These are phyloP conservation scores for Apogon talboti DNA, from an alignment of 2,797 vertebrate genomes.

Conservation along the genomic window DNA sequence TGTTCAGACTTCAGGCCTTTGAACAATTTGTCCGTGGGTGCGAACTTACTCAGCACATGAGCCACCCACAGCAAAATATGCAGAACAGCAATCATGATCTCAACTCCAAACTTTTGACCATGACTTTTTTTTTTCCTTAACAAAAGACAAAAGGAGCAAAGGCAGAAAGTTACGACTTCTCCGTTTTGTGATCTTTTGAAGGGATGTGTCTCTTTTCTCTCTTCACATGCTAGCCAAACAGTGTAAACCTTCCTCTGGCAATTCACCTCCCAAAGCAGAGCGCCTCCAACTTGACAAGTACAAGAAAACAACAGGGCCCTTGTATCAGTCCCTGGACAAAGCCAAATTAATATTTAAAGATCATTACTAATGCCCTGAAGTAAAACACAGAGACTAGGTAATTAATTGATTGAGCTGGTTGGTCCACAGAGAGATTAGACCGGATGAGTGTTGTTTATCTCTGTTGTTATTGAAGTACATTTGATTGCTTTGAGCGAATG, in stretches of 20 bases:
- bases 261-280: conserved; percentile 49
- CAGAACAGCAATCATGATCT: conserved; percentile 13
- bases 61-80: conserved; percentile 49
- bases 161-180: not conserved
- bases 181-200: conserved; percentile 27
- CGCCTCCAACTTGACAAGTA: conserved; percentile 49
- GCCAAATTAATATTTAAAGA: conserved; percentile 93
- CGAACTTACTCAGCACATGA: conserved; percentile 63
- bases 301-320: conserved; percentile 71
- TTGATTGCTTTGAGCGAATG: conserved; percentile 76
- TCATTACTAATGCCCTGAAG: conserved; percentile 88
- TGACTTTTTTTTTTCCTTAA: conserved; percentile 17
- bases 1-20: conserved; percentile 47
- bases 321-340: conserved; percentile 85
- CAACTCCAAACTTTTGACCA: conserved; percentile 44
- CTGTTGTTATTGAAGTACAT: conserved; percentile 78
- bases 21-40: conserved; percentile 50
- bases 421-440: conserved; percentile 82
- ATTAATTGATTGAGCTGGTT: conserved; percentile 89
- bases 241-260: conserved; percentile 47
- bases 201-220: conserved; percentile 27
- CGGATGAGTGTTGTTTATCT: conserved; percentile 82
- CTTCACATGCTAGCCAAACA: conserved; percentile 29
- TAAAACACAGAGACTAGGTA: conserved; percentile 86
- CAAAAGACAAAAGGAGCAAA: not conserved